phyloP scores from a whole-genome alignment of 2,113 vertebrate species.

The Drymodes brunneopygia region DNA sequence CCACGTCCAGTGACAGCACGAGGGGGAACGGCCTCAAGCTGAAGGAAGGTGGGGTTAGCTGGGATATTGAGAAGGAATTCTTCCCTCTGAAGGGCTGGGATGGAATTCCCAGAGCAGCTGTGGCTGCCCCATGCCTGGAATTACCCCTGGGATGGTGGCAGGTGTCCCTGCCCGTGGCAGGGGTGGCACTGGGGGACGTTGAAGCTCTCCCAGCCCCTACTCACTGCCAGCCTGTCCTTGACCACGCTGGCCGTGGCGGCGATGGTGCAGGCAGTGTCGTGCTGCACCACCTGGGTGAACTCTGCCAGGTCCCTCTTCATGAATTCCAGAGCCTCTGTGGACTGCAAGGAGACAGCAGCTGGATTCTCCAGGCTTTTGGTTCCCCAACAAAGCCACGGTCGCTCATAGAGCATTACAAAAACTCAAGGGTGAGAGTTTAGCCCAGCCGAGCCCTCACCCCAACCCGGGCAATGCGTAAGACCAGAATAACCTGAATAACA shows the following conservation, averaged over 20 bases:
- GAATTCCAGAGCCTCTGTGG: slow-evolving; percentile 93
- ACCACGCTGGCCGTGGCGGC: slow-evolving; percentile 93
- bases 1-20: background rate
- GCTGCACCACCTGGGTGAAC: slow-evolving; percentile 93
- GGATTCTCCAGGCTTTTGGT: accelerated
- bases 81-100: too few species aligned
- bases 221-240: slow-evolving; percentile 91
- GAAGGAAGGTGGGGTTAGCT: background rate
- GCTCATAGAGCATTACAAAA: background rate
- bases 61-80: background rate
- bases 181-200: too few species aligned
- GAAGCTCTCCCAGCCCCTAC: background rate
- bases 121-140: too few species aligned
- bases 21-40: accelerated
- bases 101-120: too few species aligned
- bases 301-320: slow-evolving; percentile 94
- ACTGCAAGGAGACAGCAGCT: slow-evolving; percentile 69
- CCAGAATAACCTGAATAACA: background rate
- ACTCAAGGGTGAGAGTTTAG: accelerated
- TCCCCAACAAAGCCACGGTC: background rate
- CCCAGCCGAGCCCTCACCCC: background rate
- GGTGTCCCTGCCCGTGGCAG: too few species aligned
- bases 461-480: accelerated
- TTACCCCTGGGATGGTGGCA: too few species aligned
- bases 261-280: slow-evolving; percentile 96